These are phyloP conservation scores for Lordiphosa mommai DNA, from an alignment of 1,140 invertebrate genomes.

Conservation along the genomic window DNA sequence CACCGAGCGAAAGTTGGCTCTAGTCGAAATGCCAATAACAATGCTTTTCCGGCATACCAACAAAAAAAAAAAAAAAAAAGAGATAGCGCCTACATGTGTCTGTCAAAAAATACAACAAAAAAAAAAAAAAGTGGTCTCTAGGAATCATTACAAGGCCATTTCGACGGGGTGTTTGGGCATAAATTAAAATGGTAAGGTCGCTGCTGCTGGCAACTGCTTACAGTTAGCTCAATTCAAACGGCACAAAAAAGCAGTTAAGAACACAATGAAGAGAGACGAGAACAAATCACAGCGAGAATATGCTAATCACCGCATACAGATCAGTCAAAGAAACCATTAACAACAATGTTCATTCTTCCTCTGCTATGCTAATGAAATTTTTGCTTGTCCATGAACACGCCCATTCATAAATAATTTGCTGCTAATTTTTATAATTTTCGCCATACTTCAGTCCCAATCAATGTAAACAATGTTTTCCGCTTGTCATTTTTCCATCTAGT, in stretches of 20 bases:
- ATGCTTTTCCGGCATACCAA: constrained; percentile 45
- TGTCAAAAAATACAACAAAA: neutral
- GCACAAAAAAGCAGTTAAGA: constrained; percentile 54
- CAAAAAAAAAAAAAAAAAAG: constrained; percentile 5
- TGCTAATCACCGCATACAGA: constrained; percentile 7
- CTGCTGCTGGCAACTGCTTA: constrained; percentile 31
- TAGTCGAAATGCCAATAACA: constrained; percentile 28
- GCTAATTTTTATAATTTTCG: constrained; percentile 44
- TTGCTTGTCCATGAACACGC: constrained; percentile 19
- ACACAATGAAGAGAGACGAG: constrained; percentile 5
- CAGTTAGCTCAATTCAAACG: constrained; percentile 32
- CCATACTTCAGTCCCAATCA: constrained; percentile 27
- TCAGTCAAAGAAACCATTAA: too few species aligned
- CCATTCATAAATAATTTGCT: constrained; percentile 53
- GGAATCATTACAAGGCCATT: constrained; percentile 46
- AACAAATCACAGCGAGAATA: neutral
- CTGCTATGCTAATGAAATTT: constrained; percentile 35
- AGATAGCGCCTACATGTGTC: neutral
- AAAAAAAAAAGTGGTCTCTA: constrained; percentile 23
- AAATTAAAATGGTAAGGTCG: constrained; percentile 50
- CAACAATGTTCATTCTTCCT: too few species aligned
- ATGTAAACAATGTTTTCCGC: constrained; percentile 50
- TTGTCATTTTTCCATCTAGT: constrained; percentile 37
- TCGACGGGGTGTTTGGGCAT: constrained; percentile 31
- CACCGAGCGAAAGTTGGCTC: constrained; percentile 42